These are phyloP conservation scores for Pristionchus mayeri DNA, from an alignment of 2,888 invertebrate genomes.

Conservation along the genomic window DNA sequence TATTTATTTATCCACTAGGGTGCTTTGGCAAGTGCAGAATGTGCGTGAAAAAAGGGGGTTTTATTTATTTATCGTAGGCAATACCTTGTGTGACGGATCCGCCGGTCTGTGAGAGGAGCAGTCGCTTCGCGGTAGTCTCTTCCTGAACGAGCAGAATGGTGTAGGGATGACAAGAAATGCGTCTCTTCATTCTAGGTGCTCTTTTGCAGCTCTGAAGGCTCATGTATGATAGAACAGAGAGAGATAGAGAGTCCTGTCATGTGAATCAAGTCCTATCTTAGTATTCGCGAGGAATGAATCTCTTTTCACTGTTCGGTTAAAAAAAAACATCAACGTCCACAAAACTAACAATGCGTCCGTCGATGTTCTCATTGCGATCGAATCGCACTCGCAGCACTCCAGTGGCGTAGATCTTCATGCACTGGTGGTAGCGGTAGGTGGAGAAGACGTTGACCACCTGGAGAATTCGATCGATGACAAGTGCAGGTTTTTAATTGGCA, in stretches of 20 bases:
- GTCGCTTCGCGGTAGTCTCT: conserved; percentile 68
- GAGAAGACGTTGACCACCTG: conserved; percentile 71
- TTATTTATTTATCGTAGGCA: too few species aligned
- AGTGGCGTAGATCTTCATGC: conserved; percentile 75
- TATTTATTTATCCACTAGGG: too few species aligned
- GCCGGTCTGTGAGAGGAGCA: conserved; percentile 65
- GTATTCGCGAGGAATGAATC: too few species aligned
- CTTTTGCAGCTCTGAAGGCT: too few species aligned
- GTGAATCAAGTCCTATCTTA: too few species aligned
- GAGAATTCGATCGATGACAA: neutral
- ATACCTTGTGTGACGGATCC: conserved; percentile 55
- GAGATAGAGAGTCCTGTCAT: too few species aligned
- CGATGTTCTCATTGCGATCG: conserved; percentile 54
- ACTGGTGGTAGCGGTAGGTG: conserved; percentile 73
- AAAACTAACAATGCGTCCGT: conserved; percentile 11
- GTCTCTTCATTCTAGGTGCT: too few species aligned
- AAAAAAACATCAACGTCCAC: neutral
- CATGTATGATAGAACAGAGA: too few species aligned
- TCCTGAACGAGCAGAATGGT: conserved; percentile 57
- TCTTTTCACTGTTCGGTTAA: neutral
- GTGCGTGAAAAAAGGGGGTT: too few species aligned
- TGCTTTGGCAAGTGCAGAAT: too few species aligned
- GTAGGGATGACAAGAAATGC: too few species aligned
- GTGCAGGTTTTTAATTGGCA: too few species aligned
- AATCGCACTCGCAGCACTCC: conserved; percentile 74